Evolutionary conservation across 2,888 invertebrate species (phyloP), one percentile per base, ranked within the genome.

Genomic region (Autographa gamma): DNA sequence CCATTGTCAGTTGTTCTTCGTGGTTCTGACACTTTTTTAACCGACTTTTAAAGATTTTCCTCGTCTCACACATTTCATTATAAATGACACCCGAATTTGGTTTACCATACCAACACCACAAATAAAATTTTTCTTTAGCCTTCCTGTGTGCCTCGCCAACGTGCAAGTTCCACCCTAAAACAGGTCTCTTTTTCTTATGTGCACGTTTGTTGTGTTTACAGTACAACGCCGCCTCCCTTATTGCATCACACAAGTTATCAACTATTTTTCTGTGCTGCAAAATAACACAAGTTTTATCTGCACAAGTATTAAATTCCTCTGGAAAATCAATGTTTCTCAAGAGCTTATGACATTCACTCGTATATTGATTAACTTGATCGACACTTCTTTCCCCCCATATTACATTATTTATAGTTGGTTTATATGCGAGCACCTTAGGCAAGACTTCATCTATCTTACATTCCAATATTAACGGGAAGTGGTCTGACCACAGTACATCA

Each of bases 261-360:
- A 64, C 56, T 18, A 41, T 56, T 0, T 18, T 34, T 54, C 52
- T 63, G 52, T 63, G 63, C 18, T 54, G 9, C 32, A 54, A 18
- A n/a, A 32, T 18, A 34, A 52, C 52, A 63, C 63, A 63, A 32
- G 34, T 63, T 5, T 52, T 52, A 34, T 54, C 63, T 2, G 52
- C 52, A 34, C 63, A 63, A 52, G 56, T 32, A 14, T 0, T 32
- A 41, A 68, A 62, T 7, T 68, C 43, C 16, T 62, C 43, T 19
- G 62, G 67, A 62, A 59, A 68, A 32, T 68, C 67, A 18, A 63
- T 54, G 19, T 62, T 61, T 58, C 58, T 68, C 1, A 63, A 43
- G 14, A 18, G 56, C 43, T 41, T 43, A 16, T 62, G 67, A 43
- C 62, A 68, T 58, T 58, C 58, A 19, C 32, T 58, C 32, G 14